phyloP scores from a whole-genome alignment of 2,888 invertebrate species.

The Slavum lentiscoides region DNA sequence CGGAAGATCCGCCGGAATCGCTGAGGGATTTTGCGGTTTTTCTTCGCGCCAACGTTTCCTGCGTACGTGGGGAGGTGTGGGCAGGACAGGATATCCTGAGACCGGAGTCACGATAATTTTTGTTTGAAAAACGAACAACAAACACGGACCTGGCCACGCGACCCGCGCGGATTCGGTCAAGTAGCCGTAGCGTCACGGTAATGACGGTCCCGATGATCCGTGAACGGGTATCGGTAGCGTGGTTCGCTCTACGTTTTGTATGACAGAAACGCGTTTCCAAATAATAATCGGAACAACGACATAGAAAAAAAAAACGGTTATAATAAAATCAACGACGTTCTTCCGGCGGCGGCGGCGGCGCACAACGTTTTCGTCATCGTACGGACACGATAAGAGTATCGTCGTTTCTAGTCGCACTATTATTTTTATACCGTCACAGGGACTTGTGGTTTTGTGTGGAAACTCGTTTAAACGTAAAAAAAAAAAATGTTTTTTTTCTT shows the following conservation, averaged over 20 bases:
- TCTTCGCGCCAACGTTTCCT: conserved; percentile 39
- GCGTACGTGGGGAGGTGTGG: conserved; percentile 26
- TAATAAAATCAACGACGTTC: conserved; percentile 10
- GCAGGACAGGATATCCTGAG: conserved; percentile 50
- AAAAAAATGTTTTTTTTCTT: too few relatives aligned
- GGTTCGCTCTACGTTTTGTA: conserved; percentile 12
- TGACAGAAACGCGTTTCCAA: background rate
- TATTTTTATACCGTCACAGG: too few relatives aligned
- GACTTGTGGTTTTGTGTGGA: too few relatives aligned
- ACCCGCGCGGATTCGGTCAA: conserved; percentile 40
- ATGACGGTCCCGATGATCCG: conserved; percentile 37
- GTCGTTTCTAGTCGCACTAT: too few relatives aligned
- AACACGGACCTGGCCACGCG: background rate
- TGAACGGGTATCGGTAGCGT: background rate
- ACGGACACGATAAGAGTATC: conserved; percentile 1
- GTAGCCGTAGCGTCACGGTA: background rate
- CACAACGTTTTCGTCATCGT: background rate
- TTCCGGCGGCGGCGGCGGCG: background rate
- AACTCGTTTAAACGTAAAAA: too few relatives aligned
- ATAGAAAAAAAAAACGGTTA: conserved; percentile 15
- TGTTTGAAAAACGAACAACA: background rate
- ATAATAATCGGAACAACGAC: too few relatives aligned
- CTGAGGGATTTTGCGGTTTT: conserved; percentile 47
- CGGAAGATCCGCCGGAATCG: too few relatives aligned
- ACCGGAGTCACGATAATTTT: background rate